Evolutionary conservation across 2,888 invertebrate species (phyloP).

Genomic region (Sclerodermus sp.): DNA sequence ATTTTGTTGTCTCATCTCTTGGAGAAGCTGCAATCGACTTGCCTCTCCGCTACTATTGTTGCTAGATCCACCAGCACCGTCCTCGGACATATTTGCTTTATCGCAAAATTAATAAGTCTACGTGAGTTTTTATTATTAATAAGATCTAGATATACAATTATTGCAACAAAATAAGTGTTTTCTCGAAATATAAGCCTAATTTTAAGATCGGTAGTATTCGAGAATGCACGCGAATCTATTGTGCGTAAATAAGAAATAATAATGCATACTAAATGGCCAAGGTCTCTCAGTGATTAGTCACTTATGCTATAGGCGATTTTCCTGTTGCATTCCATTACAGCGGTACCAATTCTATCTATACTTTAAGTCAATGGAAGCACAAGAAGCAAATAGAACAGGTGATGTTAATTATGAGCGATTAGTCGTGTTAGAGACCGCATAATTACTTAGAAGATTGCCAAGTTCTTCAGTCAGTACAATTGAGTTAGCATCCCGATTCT

Average conservation of each 20-base stretch:
- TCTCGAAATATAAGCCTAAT: too few relatives aligned
- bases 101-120: too few relatives aligned
- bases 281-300: constrained; percentile 17
- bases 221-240: too few relatives aligned
- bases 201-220: too few relatives aligned
- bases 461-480: background rate
- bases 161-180: too few relatives aligned
- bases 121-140: too few relatives aligned
- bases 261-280: constrained; percentile 3
- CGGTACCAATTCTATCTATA: too few relatives aligned
- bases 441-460: constrained; percentile 1
- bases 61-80: constrained; percentile 39
- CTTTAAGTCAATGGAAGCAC: background rate
- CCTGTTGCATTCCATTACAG: too few relatives aligned
- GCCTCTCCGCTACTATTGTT: constrained; percentile 47
- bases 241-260: too few relatives aligned
- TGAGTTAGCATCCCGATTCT: background rate
- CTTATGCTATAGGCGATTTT: background rate
- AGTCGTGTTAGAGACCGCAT: constrained; percentile 1
- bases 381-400: background rate
- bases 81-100: constrained; percentile 43
- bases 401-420: constrained; percentile 8
- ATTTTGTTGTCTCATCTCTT: constrained; percentile 87
- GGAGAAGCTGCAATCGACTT: constrained; percentile 72
- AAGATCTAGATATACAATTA: too few relatives aligned